phyloP scores from a whole-genome alignment of 1,140 invertebrate species.

The Goniozus legneri region DNA sequence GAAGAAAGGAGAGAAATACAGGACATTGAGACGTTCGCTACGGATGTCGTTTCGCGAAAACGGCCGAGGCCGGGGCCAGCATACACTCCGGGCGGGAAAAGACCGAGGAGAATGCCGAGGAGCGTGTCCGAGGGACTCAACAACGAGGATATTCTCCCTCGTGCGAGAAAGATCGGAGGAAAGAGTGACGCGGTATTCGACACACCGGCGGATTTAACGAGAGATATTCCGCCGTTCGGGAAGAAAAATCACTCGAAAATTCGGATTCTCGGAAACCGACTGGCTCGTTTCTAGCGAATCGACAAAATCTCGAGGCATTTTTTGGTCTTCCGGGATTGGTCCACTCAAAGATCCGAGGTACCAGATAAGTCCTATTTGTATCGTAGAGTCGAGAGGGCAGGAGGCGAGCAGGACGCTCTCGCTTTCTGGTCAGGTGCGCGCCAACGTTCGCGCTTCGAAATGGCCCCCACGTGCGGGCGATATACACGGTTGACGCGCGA shows the following conservation, averaged over 20 bases:
- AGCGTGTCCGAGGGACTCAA: slow-evolving; percentile 28
- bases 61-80: too few relatives aligned
- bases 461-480: slow-evolving; percentile 27
- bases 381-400: slow-evolving; percentile 2
- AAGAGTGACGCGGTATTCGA: slow-evolving; percentile 25
- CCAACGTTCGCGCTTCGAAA: too few relatives aligned
- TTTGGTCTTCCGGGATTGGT: too few relatives aligned
- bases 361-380: too few relatives aligned
- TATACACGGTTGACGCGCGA: slow-evolving; percentile 31
- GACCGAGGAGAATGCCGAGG: not conserved
- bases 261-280: slow-evolving; percentile 32
- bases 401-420: slow-evolving; percentile 15
- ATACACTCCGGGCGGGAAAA: slow-evolving; percentile 11
- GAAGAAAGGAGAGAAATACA: slow-evolving; percentile 8
- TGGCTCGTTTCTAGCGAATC: too few relatives aligned
- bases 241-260: slow-evolving; percentile 15
- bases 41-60: too few relatives aligned
- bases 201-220: slow-evolving; percentile 10
- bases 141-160: slow-evolving; percentile 17
- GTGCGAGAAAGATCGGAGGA: too few relatives aligned
- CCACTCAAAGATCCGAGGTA: too few relatives aligned
- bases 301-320: too few relatives aligned
- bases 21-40: slow-evolving; percentile 22
- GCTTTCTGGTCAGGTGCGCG: slow-evolving; percentile 42
- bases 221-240: not conserved